These are phyloP conservation scores for Ceratosolen fusciceps DNA, from an alignment of 1,140 invertebrate species.

Conservation along the genomic window DNA sequence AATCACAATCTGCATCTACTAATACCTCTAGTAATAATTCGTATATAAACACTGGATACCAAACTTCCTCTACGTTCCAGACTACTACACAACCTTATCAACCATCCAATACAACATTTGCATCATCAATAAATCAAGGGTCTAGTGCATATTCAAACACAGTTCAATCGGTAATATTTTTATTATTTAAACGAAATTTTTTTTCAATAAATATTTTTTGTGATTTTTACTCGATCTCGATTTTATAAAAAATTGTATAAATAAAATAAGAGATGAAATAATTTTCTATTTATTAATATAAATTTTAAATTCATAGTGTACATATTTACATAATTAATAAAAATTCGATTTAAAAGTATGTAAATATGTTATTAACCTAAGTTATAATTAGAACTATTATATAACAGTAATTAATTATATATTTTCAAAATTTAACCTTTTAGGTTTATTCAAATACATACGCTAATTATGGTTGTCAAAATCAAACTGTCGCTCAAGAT, in stretches of 20 bases:
- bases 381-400: background rate
- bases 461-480: constrained; percentile 63
- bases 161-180: constrained; percentile 63
- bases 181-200: background rate
- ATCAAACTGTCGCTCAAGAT: constrained; percentile 66
- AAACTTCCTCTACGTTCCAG: constrained; percentile 65
- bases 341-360: background rate
- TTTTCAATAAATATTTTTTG: background rate
- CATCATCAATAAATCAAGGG: constrained; percentile 67
- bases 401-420: background rate
- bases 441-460: constrained; percentile 67
- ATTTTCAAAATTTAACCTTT: background rate
- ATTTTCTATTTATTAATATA: no score
- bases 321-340: no score
- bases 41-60: constrained; percentile 66
- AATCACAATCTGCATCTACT: constrained; percentile 63
- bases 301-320: no score
- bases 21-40: constrained; percentile 65
- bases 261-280: no score
- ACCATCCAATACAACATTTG: constrained; percentile 67
- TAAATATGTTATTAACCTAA: no score
- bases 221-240: no score
- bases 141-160: constrained; percentile 66
- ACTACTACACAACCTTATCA: constrained; percentile 67
- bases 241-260: no score